phyloP scores from a whole-genome alignment of 1,140 invertebrate genomes.

The Euschistus heros region DNA sequence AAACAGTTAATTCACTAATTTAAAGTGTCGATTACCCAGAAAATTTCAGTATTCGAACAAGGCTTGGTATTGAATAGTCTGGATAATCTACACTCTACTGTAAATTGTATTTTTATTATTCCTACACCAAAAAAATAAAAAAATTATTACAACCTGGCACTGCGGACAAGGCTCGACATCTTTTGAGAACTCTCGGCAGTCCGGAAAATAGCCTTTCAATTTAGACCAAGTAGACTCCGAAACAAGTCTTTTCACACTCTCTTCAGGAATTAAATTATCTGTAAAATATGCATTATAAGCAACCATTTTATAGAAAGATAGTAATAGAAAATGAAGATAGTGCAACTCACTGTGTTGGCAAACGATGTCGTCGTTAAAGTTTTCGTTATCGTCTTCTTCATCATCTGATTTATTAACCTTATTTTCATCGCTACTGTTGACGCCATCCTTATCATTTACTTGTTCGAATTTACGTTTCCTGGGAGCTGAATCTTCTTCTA shows the following conservation, averaged over 20 bases:
- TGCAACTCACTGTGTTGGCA: constrained; percentile 28
- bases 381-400: constrained; percentile 22
- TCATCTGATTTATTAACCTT: constrained; percentile 13
- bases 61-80: no score
- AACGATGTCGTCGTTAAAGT: constrained; percentile 30
- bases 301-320: not conserved
- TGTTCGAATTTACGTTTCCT: constrained; percentile 16
- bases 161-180: constrained; percentile 25
- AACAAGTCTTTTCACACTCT: constrained; percentile 27
- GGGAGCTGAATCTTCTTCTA: not conserved
- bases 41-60: no score
- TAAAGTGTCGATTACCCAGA: no score
- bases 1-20: no score
- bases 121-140: not conserved
- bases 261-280: constrained; percentile 30
- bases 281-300: constrained; percentile 10
- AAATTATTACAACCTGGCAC: constrained; percentile 30
- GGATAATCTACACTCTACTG: no score
- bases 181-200: constrained; percentile 25
- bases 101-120: no score
- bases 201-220: constrained; percentile 30
- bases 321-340: not conserved
- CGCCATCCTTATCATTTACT: constrained; percentile 20
- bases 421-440: not conserved
- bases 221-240: constrained; percentile 29